phyloP scores from a whole-genome alignment of 2,888 invertebrate species.

The Pasiphila rectangulata region DNA sequence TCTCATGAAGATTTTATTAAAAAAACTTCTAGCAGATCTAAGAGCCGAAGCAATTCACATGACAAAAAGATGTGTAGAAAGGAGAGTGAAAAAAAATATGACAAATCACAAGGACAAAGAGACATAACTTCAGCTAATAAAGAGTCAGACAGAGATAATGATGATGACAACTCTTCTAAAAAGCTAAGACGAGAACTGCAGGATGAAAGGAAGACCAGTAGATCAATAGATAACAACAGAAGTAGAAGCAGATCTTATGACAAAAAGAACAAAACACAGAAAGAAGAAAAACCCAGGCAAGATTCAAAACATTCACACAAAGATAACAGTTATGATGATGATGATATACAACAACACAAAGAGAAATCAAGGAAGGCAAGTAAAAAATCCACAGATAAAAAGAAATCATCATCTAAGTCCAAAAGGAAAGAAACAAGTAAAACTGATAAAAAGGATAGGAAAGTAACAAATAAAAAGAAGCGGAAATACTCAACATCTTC shows the following conservation, averaged over 20 bases:
- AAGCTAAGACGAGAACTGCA: slow-evolving; percentile 9
- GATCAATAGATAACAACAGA: slow-evolving; percentile 24
- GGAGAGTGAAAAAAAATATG: background rate
- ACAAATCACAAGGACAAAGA: background rate
- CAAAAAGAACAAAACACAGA: slow-evolving; percentile 6
- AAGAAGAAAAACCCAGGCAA: slow-evolving; percentile 5
- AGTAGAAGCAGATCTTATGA: slow-evolving; percentile 24
- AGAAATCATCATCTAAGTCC: slow-evolving; percentile 6
- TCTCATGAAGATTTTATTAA: background rate
- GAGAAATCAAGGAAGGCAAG: slow-evolving; percentile 6
- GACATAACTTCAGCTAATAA: background rate
- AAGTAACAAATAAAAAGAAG: slow-evolving; percentile 41
- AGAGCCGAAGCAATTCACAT: background rate
- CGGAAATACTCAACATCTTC: slow-evolving; percentile 63
- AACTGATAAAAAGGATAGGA: slow-evolving; percentile 28
- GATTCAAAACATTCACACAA: slow-evolving; percentile 1
- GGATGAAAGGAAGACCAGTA: slow-evolving; percentile 12
- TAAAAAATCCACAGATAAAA: slow-evolving; percentile 9
- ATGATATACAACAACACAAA: slow-evolving; percentile 13
- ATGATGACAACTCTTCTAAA: slow-evolving; percentile 2
- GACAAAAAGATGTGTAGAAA: background rate
- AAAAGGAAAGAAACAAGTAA: slow-evolving; percentile 9
- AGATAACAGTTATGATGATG: slow-evolving; percentile 25
- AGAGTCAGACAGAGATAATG: slow-evolving; percentile 7
- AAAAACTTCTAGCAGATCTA: background rate